Evolutionary conservation across 2,113 vertebrate species (phyloP).

Genomic region (Nanger granti): DNA sequence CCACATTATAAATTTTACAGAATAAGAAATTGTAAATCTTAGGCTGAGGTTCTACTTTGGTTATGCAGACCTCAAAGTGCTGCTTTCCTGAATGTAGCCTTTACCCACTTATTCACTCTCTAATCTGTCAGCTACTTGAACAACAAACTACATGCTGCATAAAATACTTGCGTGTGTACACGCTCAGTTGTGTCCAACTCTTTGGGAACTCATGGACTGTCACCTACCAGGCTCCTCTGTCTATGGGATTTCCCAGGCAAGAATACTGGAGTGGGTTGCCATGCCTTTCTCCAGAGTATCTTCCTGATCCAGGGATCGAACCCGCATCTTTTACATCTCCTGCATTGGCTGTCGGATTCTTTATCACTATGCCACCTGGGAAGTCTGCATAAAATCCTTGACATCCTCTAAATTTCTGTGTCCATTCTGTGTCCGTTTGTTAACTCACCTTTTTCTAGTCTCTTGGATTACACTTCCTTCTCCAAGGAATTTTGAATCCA

Average conservation of each 20-base stretch:
- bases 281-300: not conserved
- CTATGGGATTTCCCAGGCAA: not conserved
- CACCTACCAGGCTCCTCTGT: not conserved
- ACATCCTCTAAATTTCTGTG: not conserved
- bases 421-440: not conserved
- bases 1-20: not conserved
- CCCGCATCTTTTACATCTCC: not conserved
- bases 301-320: not conserved
- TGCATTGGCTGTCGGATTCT: not conserved
- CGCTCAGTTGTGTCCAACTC: not conserved
- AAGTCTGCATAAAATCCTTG: not conserved
- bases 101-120: not conserved
- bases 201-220: not conserved
- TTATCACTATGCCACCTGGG: not conserved
- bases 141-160: not conserved
- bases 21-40: not conserved
- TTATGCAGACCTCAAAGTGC: not conserved
- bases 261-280: not conserved
- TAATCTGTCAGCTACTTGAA: not conserved
- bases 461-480: not conserved
- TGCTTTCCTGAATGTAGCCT: not conserved
- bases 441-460: not conserved
- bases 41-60: not conserved
- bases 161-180: not conserved
- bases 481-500: not conserved